Evolutionary conservation across 2,113 vertebrate species (phyloP).

Genomic region (Plecotus auritus): DNA sequence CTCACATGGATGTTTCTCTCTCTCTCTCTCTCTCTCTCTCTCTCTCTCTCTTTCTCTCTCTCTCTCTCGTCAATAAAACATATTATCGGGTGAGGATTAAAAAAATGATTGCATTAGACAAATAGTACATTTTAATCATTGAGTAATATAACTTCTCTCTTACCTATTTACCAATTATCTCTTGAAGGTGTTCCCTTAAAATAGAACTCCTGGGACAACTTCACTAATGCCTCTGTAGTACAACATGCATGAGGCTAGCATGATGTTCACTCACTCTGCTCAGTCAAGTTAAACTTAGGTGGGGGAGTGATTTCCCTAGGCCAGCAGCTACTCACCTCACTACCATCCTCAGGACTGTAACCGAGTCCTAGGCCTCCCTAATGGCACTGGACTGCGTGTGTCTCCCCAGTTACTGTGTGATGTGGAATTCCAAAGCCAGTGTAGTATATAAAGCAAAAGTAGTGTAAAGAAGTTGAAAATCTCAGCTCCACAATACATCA

Average conservation of each 20-base stretch:
- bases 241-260: background rate
- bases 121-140: background rate
- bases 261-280: background rate
- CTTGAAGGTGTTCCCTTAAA: background rate
- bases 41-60: too few relatives aligned
- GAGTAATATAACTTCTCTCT: background rate
- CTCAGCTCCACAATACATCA: background rate
- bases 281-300: background rate
- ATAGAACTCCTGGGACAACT: constrained; percentile 49
- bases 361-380: background rate
- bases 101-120: background rate
- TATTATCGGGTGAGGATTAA: too few relatives aligned
- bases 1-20: too few relatives aligned
- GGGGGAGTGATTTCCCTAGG: background rate
- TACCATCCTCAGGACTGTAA: background rate
- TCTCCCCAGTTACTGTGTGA: background rate
- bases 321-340: background rate
- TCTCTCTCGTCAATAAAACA: too few relatives aligned
- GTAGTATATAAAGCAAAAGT: background rate
- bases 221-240: background rate
- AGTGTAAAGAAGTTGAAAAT: background rate
- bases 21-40: too few relatives aligned
- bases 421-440: background rate
- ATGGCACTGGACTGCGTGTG: background rate
- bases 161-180: background rate